phyloP scores from a whole-genome alignment of 1,140 invertebrate genomes.

The Sycophaga agraensis region DNA sequence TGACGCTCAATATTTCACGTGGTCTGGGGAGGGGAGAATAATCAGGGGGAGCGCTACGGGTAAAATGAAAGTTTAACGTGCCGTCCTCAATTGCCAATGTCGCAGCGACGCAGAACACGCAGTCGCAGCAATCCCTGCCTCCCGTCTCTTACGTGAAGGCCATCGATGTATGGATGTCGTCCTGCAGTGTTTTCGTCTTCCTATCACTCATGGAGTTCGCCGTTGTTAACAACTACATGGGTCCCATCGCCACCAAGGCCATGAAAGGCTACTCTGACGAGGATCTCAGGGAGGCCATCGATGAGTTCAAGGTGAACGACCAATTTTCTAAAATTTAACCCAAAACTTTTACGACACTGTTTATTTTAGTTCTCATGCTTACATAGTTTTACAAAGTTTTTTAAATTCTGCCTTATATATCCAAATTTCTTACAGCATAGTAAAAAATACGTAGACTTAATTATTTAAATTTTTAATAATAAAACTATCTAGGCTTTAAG shows the following conservation, averaged over 20 bases:
- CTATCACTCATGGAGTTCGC: conserved; percentile 91
- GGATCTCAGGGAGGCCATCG: conserved; percentile 71
- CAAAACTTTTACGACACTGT: too few relatives aligned
- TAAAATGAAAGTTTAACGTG: too few relatives aligned
- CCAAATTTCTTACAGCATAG: too few relatives aligned
- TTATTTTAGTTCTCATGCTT: too few relatives aligned
- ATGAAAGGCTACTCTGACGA: conserved; percentile 91
- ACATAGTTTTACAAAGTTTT: too few relatives aligned
- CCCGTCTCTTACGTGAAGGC: conserved; percentile 90
- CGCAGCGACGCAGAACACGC: conserved; percentile 83
- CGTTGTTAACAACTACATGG: conserved; percentile 90
- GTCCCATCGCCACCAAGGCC: conserved; percentile 80
- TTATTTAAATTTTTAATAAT: too few relatives aligned
- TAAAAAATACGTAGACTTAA: too few relatives aligned
- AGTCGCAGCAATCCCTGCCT: conserved; percentile 85
- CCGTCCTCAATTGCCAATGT: too few relatives aligned
- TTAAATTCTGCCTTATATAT: too few relatives aligned
- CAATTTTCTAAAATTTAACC: too few relatives aligned
- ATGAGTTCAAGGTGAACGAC: conserved; percentile 73
- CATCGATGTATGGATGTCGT: conserved; percentile 92
- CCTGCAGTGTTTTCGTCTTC: conserved; percentile 89
- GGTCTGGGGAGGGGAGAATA: not conserved
- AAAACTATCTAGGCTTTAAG: too few relatives aligned
- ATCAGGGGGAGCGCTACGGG: too few relatives aligned
- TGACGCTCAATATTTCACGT: not conserved